Base-by-base conservation (phyloP, 2,888 invertebrate species). In the Drosophila eohydei region DNA sequence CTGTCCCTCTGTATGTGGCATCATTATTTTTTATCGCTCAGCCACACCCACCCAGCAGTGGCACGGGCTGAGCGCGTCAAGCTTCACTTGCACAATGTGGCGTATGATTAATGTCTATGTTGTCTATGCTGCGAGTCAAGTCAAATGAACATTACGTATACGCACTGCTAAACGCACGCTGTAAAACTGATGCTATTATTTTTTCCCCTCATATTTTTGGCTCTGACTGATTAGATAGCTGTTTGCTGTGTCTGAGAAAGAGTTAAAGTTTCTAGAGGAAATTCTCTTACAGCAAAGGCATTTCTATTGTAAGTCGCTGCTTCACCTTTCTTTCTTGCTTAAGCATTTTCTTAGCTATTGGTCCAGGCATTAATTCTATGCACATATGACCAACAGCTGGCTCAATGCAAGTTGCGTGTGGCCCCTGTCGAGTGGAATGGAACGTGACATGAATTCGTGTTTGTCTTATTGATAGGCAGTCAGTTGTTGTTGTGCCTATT, bases 21-120 rank as follows among this genome's bases (percentile, higher is more conserved):
- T 65, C 73, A 87, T 85, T 78, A 78, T 83, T 83, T 83, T 83
- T 85, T 88, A 88, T 80, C 67, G 69, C 86, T 75, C 59, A 68
- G 73, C 36, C 82, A 87, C 83, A 67, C 80, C 66, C 66, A 43
- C 52, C 59, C 21, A 46, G 40, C 67, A 58, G 6, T n/a, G 41
- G 41, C 54, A 16, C 46, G 48, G 50, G 57, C 48, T 62, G 60
- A 43, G 52, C 44, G 55, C 48, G 52, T 60, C 57, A 3, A 65
- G 61, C 73, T 58, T 60, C 55, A 71, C 61, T 71, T 58, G 87
- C 76, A 80, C 89, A 83, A 76, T 71, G 79, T 77, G 87, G 70
- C 84, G 74, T 79, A 86, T 84, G 89, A 84, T 88, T 88, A 84
- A 84, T 84, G 89, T 86, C 66, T 65, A 34, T 62, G n/a, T 41